Conservation (phyloP, 2,113 vertebrate species). For the Leucosticte australis region DNA sequence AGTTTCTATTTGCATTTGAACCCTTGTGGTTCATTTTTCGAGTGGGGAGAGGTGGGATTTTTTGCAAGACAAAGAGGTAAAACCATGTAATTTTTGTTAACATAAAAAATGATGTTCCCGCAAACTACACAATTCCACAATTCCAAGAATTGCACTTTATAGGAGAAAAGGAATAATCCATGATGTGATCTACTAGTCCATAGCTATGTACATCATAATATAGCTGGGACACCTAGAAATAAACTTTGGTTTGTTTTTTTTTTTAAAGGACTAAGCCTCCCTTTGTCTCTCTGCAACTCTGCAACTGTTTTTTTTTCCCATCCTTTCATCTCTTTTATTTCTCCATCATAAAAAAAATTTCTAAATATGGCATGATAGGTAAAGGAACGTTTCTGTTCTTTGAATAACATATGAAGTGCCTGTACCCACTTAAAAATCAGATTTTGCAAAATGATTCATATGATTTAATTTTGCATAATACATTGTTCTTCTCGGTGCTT, state of each 20-base stretch:
- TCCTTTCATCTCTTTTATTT: slow-evolving; percentile 17
- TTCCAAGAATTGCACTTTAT: not conserved
- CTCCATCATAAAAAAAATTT: not conserved
- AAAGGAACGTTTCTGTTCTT: not conserved
- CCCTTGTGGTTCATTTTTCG: not conserved
- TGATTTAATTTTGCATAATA: slow-evolving; percentile 40
- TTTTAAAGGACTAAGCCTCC: not conserved
- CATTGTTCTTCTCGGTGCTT: slow-evolving; percentile 36
- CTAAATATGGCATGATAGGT: slow-evolving; percentile 42
- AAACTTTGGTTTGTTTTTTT: not conserved
- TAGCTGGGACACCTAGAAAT: not conserved
- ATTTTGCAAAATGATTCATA: slow-evolving; percentile 43
- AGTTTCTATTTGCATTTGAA: not conserved
- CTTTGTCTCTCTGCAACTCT: not conserved
- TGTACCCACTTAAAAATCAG: slow-evolving; percentile 48
- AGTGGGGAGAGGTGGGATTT: not conserved
- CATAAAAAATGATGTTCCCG: not conserved
- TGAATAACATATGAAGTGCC: slow-evolving; percentile 24
- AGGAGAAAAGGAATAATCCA: not conserved
- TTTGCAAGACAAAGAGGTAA: not conserved
- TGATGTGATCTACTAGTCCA: not conserved
- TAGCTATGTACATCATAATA: not conserved
- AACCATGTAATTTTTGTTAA: not conserved
- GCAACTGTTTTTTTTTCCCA: not conserved
- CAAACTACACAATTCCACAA: not conserved